Conservation (phyloP, 2,113 vertebrate genomes). For the Pungitius pungitius region DNA sequence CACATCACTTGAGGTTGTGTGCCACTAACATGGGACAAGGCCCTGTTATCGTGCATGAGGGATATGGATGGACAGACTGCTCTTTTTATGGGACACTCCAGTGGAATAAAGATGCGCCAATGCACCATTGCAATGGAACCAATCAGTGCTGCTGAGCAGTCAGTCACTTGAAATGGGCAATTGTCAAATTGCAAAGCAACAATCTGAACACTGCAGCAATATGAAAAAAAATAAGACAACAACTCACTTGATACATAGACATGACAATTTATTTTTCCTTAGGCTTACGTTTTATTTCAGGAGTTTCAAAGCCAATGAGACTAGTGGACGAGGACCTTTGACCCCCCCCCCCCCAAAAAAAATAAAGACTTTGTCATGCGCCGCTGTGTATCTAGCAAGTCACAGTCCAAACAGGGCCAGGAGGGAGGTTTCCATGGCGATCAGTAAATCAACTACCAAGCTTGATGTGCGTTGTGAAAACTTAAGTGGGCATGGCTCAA, state of each 20-base stretch:
- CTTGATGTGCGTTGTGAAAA: conserved; percentile 23
- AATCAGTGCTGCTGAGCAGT: background rate
- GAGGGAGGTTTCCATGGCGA: conserved; percentile 61
- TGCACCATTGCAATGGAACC: background rate
- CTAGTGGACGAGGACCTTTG: background rate
- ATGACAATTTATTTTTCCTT: background rate
- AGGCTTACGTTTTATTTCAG: background rate
- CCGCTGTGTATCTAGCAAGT: background rate
- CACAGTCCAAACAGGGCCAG: conserved; percentile 25
- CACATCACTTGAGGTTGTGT: background rate
- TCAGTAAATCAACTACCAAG: conserved; percentile 71
- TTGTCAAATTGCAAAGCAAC: too few relatives aligned
- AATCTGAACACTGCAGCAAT: background rate
- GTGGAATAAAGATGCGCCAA: background rate
- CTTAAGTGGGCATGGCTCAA: background rate
- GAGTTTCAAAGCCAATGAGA: background rate
- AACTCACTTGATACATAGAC: background rate
- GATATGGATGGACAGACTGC: background rate
- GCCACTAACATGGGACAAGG: background rate
- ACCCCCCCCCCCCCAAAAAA: too few relatives aligned
- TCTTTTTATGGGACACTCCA: background rate
- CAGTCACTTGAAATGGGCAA: background rate
- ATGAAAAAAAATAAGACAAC: background rate
- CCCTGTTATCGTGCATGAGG: background rate
- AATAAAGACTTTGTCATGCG: background rate